Base-by-base conservation (phyloP, 2,888 invertebrate genomes). In the Phytoseiulus persimilis region DNA sequence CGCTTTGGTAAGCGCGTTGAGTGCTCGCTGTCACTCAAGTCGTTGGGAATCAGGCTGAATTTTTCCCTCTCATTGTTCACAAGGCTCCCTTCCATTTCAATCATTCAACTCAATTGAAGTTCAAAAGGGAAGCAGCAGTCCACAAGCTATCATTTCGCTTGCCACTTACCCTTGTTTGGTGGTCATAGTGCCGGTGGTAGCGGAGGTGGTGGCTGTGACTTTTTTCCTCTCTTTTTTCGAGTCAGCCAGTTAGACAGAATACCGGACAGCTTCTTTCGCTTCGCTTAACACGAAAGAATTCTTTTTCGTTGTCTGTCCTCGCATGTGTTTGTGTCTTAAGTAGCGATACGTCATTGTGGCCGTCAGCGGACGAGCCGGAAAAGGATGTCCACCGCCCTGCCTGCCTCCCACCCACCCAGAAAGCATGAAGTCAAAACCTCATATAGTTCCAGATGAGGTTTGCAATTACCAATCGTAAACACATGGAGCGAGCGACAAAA, bases 1-100 rank as follows among this genome's bases (percentile, higher is more conserved):
- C 65, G 65, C 65, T 65, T 65, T 65, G 65, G 65, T 65, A 65
- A 65, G 65, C 65, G 65, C 65, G 65, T 65, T 65, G 65, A 65
- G 65, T 65, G 65, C 65, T 65, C 65, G 65, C 11, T 65, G 65
- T 65, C 65, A 23, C 18, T 65, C 65, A 28, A 65, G 65, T 65
- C 28, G 65, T 65, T 65, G 65, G 18, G 18, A 65, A 65, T 65
- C 65, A 23, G 65, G 65, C 28, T 65, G 28, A 28, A 23, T 23
- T 65, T 65, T 28, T 65, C 65, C 28, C 28, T 28, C 28, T 28
- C 65, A 65, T 65, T 65, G 65, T 65, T 23, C 65, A 28, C 39
- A 39, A 39, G 39, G 39, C 39, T 39, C 39, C 39, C 65, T 18
- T 14, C 65, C 65, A 18, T 65, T 65, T 65, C 65, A 65, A 14